Evolutionary conservation across 2,113 vertebrate species (phyloP).

Genomic region (Oenanthe melanoleuca): DNA sequence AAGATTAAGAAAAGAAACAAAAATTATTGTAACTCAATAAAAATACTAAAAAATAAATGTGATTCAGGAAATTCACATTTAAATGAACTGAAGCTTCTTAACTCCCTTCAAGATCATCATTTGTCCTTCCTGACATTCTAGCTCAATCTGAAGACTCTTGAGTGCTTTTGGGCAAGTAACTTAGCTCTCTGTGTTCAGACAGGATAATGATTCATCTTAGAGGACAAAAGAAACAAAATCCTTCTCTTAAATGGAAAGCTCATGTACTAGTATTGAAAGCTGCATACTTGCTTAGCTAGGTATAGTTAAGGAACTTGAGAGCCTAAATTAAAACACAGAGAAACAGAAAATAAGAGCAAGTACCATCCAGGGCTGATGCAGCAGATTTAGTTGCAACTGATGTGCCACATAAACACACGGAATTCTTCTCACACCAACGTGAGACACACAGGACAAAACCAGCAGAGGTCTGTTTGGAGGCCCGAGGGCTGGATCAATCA

Average conservation of each 20-base stretch:
- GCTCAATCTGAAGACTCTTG: not conserved
- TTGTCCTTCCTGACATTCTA: not conserved
- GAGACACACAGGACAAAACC: slow-evolving; percentile 87
- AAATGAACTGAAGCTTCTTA: not conserved
- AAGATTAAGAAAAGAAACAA: not conserved
- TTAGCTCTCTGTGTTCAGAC: not conserved
- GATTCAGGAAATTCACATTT: not conserved
- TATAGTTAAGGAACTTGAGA: not conserved
- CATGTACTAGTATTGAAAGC: not conserved
- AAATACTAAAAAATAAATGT: no score
- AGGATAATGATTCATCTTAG: not conserved
- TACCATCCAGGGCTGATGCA: slow-evolving; percentile 92
- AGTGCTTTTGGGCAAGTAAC: not conserved
- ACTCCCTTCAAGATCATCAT: not conserved
- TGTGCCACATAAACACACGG: slow-evolving; percentile 87
- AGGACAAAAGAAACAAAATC: not conserved
- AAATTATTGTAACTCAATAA: no score
- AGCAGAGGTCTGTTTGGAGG: slow-evolving; percentile 82
- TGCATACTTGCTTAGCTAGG: not conserved
- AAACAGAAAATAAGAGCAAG: not conserved
- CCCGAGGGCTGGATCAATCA: slow-evolving; percentile 79
- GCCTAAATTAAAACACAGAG: not conserved
- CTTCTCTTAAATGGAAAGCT: not conserved
- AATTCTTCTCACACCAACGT: slow-evolving; percentile 69
- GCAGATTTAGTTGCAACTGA: slow-evolving; percentile 79